Evolutionary conservation across 2,797 vertebrate species (phyloP).

Genomic region (Leptatherina wallacei): DNA sequence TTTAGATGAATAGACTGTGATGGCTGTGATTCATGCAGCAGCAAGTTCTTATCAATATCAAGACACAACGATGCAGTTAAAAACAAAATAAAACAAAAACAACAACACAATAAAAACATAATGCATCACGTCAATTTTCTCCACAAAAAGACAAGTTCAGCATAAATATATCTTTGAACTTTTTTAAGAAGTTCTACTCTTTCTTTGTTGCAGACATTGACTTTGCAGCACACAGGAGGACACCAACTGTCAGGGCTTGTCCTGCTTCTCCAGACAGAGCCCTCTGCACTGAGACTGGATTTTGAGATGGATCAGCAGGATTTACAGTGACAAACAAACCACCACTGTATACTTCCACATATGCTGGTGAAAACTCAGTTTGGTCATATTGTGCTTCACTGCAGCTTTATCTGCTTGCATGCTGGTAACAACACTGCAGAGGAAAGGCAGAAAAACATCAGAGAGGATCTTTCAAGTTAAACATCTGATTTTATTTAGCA

Average conservation of each 20-base stretch:
- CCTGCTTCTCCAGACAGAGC: conserved; percentile 65
- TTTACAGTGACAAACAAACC: conserved; percentile 74
- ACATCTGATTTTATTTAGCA: conserved; percentile 31
- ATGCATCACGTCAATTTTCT: conserved; percentile 43
- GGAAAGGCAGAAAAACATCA: conserved; percentile 28
- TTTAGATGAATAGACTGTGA: conserved; percentile 58
- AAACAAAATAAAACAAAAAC: conserved; percentile 24
- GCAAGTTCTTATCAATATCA: conserved; percentile 59
- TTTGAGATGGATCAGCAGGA: conserved; percentile 76
- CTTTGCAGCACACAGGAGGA: conserved; percentile 70
- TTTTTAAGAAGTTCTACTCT: conserved; percentile 69
- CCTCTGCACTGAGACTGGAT: conserved; percentile 73
- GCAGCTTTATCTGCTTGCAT: conserved; percentile 59
- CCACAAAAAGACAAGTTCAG: conserved; percentile 13
- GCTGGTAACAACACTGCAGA: conserved; percentile 35
- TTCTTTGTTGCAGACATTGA: conserved; percentile 70
- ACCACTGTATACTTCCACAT: conserved; percentile 59
- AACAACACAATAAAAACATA: conserved; percentile 1
- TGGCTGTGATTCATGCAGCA: conserved; percentile 12
- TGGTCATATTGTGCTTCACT: conserved; percentile 51
- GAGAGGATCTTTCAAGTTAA: conserved; percentile 47
- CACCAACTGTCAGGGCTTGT: conserved; percentile 69
- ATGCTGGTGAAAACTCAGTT: conserved; percentile 56
- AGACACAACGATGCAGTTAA: conserved; percentile 57
- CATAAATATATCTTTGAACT: conserved; percentile 46